Evolutionary conservation across 2,888 invertebrate genomes (phyloP), one percentile per base, ranked within the genome.

Genomic region (Chalcosyrphus nemorum): DNA sequence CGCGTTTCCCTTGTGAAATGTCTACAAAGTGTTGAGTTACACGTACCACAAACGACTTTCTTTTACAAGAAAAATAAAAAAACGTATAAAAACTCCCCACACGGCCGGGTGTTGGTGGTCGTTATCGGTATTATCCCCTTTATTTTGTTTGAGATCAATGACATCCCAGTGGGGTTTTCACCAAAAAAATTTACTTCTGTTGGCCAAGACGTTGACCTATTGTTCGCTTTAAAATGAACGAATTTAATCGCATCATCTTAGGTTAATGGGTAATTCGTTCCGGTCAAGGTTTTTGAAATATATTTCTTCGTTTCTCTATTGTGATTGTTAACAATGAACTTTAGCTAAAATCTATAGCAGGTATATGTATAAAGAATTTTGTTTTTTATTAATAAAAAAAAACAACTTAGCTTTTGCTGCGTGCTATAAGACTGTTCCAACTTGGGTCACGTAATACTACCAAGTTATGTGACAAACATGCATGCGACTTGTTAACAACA

Each of bases 1-100:
- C 35, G 32, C 59, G 72, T 82, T 82, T 78, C 72, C 82, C 77
- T 82, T 82, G 59, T 77, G 71, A 82, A 77, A 77, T 47, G 70
- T 50, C 27, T 29, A 29, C 41, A n/a, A 56, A 59, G 78, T 78
- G 35, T 78, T 72, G 61, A 61, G 68, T 82, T 78, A 78, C 82
- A 77, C 57, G 71, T 71, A 43, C 76, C 27, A 24, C 50, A 59
- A 76, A 61, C 61, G 27, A 82, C 82, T 82, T 82, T 82, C 82
- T 78, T 78, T 77, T 61, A 70, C 57, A 29, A n/a, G n/a, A n/a
- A n/a, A n/a, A n/a, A n/a, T n/a, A n/a, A n/a, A n/a, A n/a, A n/a
- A n/a, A n/a, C n/a, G n/a, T n/a, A n/a, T n/a, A n/a, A n/a, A n/a
- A n/a, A n/a, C n/a, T 43, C 27, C 19, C 56, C 43, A 70, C 61